A percentile compares a stretch with the other conserved stretches of the same genome.
Conservation (phyloP, 2,113 vertebrate genomes). For the Rhombomys opimus region DNA sequence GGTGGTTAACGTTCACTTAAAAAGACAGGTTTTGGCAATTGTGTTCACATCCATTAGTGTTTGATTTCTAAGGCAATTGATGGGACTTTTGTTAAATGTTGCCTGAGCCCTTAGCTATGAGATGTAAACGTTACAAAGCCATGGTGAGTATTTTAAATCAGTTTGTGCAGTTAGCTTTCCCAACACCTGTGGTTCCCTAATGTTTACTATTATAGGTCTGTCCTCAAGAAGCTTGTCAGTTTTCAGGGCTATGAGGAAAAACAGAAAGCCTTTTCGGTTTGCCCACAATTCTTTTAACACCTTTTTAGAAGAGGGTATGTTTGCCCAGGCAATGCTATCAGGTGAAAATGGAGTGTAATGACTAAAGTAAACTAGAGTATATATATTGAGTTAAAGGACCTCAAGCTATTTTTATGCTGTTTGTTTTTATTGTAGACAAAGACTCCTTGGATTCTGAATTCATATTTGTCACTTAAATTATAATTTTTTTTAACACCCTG, state of each 20-base stretch:
- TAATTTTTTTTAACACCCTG: conserved; percentile 87
- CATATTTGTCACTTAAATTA: not conserved
- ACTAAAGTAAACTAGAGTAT: not conserved
- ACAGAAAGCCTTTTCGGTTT: not conserved
- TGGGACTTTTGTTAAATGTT: conserved; percentile 77
- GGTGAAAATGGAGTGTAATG: not conserved
- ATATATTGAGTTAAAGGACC: not conserved
- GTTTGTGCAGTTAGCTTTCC: conserved; percentile 93
- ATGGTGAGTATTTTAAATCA: conserved; percentile 69
- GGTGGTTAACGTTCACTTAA: conserved; percentile 88
- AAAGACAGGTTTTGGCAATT: conserved; percentile 90
- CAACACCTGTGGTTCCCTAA: conserved; percentile 91
- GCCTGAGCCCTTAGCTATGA: conserved; percentile 87
- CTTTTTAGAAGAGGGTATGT: not conserved
- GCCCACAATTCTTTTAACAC: not conserved
- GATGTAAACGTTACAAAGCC: not conserved
- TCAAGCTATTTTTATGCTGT: not conserved
- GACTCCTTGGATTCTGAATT: not conserved
- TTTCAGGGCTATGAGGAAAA: not conserved
- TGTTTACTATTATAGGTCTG: conserved; percentile 76
- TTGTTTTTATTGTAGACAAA: not conserved
- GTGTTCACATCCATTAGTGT: conserved; percentile 87
- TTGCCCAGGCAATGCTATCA: not conserved
- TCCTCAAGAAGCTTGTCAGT: conserved; percentile 77
- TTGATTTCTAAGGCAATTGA: not conserved